phyloP scores from a whole-genome alignment of 2,113 vertebrate species.

The Silurus asotus region DNA sequence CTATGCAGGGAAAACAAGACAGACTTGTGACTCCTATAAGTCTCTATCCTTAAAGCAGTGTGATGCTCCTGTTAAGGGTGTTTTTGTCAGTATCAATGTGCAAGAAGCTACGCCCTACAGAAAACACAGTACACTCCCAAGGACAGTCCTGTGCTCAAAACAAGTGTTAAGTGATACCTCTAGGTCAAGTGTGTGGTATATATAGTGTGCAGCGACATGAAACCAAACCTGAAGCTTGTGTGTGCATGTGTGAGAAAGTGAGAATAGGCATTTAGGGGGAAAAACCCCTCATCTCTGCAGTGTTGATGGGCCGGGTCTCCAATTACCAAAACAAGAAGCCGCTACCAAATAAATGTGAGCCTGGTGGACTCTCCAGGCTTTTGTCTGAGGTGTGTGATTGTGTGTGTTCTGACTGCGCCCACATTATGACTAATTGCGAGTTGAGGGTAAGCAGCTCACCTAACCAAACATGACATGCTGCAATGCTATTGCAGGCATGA shows the following conservation, averaged over 20 bases:
- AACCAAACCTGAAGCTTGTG: conserved; percentile 22
- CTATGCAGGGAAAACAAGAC: neutral
- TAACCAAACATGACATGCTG: conserved; percentile 50
- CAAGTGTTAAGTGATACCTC: conserved; percentile 40
- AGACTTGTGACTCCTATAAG: conserved; percentile 5
- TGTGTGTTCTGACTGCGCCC: conserved; percentile 38
- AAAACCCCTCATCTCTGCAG: conserved; percentile 28
- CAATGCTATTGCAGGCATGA: conserved; percentile 40
- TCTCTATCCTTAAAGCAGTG: conserved; percentile 6
- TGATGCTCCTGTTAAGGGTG: neutral
- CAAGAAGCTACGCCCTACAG: neutral
- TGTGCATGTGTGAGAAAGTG: conserved; percentile 13
- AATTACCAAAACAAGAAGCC: conserved; percentile 52
- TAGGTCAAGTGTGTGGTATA: conserved; percentile 38
- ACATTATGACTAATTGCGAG: conserved; percentile 46
- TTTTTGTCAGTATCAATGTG: neutral
- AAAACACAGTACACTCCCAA: neutral
- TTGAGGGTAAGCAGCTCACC: conserved; percentile 28
- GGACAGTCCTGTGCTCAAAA: neutral
- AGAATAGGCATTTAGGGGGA: neutral
- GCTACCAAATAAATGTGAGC: conserved; percentile 26
- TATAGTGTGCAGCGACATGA: conserved; percentile 4
- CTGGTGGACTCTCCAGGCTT: conserved; percentile 16
- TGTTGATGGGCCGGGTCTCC: conserved; percentile 35
- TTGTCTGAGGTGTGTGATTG: conserved; percentile 33